Base-by-base conservation (phyloP, 2,797 vertebrate species). In the Enoplosus armatus region DNA sequence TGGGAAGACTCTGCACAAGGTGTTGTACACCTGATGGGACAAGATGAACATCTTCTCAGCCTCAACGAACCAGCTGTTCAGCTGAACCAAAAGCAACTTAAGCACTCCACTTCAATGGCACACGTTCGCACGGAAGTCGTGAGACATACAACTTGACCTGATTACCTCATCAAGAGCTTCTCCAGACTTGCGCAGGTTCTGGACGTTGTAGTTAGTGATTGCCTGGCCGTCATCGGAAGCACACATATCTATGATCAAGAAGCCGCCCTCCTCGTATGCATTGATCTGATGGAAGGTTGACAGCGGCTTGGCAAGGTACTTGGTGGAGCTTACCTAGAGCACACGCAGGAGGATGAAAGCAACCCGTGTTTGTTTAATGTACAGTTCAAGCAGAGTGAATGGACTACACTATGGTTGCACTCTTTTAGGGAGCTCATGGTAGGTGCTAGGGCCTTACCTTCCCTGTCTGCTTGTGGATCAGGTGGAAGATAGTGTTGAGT, bases 201-300 rank as follows among this genome's bases (percentile, higher is more conserved):
- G 96, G 41, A 98, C 74, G 3, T 91, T 92, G 88, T 95, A 97
- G 72, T 93, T 71, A 0, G 87, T 67, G 41, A 98, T 84, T 27
- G 75, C 87, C 33, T 82, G 71, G 39, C 97, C 97, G 7, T 97
- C 93, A 26, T 98, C 96, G 59, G 96, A 92, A 65, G 95, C 96
- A 81, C 97, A 98, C 85, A 98, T 82, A 69, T 98, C 97, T 64
- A 98, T 56, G 65, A 98, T 90, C 80, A 99, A 81, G 60, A 96
- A 96, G 83, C 93, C 96, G 1, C 88, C 50, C 51, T 98, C 96
- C 88, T 98, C 98, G 43, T 95, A 98, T 54, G 97, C 96, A 26
- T 98, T 98, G 88, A 98, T 98, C 85, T 98, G 97, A 90, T 99
- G 97, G 85, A 97, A 97, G 45, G 80, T 92, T 3, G 93, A 83